Percentiles rank a stretch among this genome's conserved stretches.
Evolutionary conservation across 2,888 invertebrate genomes (phyloP).

Genomic region (Ecdyonurus torrentis): DNA sequence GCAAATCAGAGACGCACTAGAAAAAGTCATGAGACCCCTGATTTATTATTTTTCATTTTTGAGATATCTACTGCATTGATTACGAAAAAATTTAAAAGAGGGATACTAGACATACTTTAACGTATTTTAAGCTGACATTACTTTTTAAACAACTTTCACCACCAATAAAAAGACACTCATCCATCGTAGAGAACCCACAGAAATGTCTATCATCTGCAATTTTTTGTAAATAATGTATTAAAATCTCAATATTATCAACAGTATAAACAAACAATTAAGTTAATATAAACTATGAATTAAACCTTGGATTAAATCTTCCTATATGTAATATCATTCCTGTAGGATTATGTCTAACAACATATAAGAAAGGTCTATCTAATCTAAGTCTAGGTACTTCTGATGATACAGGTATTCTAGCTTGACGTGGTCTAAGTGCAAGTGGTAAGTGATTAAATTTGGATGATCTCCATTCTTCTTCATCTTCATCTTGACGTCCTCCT

Average conservation of each 20-base stretch:
- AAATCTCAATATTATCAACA: background rate
- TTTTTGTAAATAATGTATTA: too few species aligned
- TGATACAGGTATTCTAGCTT: slow-evolving; percentile 41
- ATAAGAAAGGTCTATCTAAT: slow-evolving; percentile 76
- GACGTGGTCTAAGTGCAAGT: slow-evolving; percentile 48
- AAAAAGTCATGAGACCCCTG: too few species aligned
- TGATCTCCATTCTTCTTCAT: slow-evolving; percentile 2
- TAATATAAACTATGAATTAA: background rate
- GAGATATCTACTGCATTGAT: too few species aligned
- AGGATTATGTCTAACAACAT: slow-evolving; percentile 77
- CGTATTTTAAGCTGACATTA: too few species aligned
- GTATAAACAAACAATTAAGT: background rate
- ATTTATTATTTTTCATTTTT: too few species aligned
- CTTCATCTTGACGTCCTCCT: slow-evolving; percentile 1
- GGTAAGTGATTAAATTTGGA: slow-evolving; percentile 28
- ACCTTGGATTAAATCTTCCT: slow-evolving; percentile 62
- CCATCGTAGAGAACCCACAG: too few species aligned
- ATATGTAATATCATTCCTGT: slow-evolving; percentile 80
- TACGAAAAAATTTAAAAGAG: too few species aligned
- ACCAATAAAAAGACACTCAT: too few species aligned
- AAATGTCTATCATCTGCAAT: too few species aligned
- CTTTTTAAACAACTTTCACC: too few species aligned
- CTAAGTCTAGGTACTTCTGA: slow-evolving; percentile 51
- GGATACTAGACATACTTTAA: too few species aligned
- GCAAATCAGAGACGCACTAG: too few species aligned